phyloP scores from a whole-genome alignment of 2,113 vertebrate genomes.

The Atherinomorus stipes region DNA sequence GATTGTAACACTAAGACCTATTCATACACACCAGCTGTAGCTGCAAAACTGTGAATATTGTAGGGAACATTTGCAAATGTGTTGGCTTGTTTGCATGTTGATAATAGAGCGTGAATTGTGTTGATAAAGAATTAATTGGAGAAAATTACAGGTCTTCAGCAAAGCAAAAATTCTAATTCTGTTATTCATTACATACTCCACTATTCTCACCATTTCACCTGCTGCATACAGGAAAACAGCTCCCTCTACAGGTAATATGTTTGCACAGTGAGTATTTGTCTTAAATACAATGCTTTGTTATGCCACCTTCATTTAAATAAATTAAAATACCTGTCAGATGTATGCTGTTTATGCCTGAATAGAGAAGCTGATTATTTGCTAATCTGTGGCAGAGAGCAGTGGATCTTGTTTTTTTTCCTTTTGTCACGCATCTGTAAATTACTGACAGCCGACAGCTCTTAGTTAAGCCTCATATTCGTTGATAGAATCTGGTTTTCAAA shows the following conservation, averaged over 20 bases:
- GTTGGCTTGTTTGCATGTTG: background rate
- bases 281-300: background rate
- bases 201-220: background rate
- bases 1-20: background rate
- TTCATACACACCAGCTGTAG: background rate
- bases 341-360: background rate
- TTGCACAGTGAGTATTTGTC: background rate
- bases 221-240: too few species aligned
- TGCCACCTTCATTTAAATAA: background rate
- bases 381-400: background rate
- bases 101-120: background rate
- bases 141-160: background rate
- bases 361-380: background rate
- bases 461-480: constrained; percentile 34
- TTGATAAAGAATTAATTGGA: background rate
- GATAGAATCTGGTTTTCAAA: constrained; percentile 56
- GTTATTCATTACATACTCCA: background rate
- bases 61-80: background rate
- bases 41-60: background rate
- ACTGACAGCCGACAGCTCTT: constrained; percentile 44
- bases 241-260: too few species aligned
- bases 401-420: constrained; percentile 22
- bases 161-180: background rate
- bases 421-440: constrained; percentile 26
- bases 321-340: background rate